These are phyloP conservation scores for Linepithema humile DNA, from an alignment of 1,140 invertebrate species.

Conservation along the genomic window DNA sequence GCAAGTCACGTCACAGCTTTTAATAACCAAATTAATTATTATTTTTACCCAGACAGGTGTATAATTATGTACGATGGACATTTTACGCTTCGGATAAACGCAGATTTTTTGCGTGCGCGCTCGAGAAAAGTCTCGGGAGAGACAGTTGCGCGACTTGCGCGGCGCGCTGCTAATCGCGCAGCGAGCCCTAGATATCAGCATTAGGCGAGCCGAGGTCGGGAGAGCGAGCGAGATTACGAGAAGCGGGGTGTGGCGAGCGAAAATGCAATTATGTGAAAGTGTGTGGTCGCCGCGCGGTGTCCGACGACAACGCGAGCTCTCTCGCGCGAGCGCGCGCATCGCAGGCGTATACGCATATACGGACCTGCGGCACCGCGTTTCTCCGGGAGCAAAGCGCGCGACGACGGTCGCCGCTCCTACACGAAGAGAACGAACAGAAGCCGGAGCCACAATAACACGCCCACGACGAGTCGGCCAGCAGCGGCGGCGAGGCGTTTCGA, in stretches of 20 bases:
- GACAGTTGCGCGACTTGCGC: neutral
- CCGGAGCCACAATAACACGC: constrained; percentile 53
- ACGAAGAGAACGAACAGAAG: constrained; percentile 18
- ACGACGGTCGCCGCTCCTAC: constrained; percentile 31
- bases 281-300: constrained; percentile 51
- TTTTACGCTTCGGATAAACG: neutral
- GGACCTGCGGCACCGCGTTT: neutral
- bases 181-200: constrained; percentile 15
- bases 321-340: neutral
- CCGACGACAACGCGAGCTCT: constrained; percentile 52
- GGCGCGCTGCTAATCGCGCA: neutral
- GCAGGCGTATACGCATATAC: neutral
- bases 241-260: constrained; percentile 72
- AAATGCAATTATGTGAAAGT: constrained; percentile 80
- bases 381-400: neutral
- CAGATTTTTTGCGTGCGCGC: neutral
- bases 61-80: neutral
- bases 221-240: constrained; percentile 51
- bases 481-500: constrained; percentile 12
- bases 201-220: constrained; percentile 30
- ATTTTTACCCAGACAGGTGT: neutral
- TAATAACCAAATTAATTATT: constrained; percentile 2
- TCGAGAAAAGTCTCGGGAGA: neutral
- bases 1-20: neutral
- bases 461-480: constrained; percentile 14